These are phyloP conservation scores for Probosciger aterrimus DNA, from an alignment of 2,113 vertebrate species.

Conservation along the genomic window DNA sequence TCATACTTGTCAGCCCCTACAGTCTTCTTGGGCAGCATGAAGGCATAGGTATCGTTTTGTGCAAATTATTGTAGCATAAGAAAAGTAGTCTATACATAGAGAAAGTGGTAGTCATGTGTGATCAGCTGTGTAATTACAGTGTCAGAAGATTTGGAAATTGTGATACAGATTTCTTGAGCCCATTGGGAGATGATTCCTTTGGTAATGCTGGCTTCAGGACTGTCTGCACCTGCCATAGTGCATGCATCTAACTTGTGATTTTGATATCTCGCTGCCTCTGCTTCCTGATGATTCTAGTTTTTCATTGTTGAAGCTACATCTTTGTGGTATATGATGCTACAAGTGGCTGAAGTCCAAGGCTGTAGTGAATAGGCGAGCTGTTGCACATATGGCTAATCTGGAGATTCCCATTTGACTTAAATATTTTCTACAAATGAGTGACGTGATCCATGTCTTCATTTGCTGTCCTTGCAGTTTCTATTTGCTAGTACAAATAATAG, in stretches of 20 bases:
- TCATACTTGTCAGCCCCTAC: not conserved
- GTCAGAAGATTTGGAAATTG: not conserved
- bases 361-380: not conserved
- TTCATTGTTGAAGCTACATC: not conserved
- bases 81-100: not conserved
- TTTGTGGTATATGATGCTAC: not conserved
- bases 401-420: not conserved
- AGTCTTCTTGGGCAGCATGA: not conserved
- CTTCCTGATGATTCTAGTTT: not conserved
- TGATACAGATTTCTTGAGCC: not conserved
- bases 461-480: not conserved
- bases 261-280: not conserved
- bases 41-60: not conserved
- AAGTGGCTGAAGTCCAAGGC: not conserved
- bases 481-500: not conserved
- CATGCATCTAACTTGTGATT: not conserved
- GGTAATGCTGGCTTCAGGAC: not conserved
- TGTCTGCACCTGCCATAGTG: not conserved
- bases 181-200: not conserved
- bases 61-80: not conserved
- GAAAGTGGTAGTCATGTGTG: not conserved
- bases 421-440: not conserved
- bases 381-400: not conserved
- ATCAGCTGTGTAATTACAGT: not conserved
- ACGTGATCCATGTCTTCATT: not conserved